Percentiles rank a stretch among this genome's conserved stretches.
Conservation (phyloP, 2,888 invertebrate genomes). For the Tachina grossa region DNA sequence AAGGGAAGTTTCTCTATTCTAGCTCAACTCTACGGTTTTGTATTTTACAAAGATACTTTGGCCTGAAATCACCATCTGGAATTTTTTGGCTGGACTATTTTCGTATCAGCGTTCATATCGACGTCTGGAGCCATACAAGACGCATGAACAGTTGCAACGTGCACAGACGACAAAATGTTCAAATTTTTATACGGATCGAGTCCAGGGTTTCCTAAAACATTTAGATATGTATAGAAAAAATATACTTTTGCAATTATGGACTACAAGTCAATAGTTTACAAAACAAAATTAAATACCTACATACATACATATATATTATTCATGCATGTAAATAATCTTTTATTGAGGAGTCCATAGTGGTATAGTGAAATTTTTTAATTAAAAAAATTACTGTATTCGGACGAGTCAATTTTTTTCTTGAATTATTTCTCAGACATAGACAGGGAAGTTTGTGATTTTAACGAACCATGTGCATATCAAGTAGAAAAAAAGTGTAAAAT, state of each 20-base stretch:
- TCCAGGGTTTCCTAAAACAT: slow-evolving; percentile 76
- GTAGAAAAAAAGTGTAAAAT: too few relatives aligned
- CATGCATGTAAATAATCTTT: neutral
- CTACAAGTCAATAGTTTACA: slow-evolving; percentile 53
- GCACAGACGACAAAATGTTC: slow-evolving; percentile 72
- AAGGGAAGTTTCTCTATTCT: slow-evolving; percentile 82
- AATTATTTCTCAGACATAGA: too few relatives aligned
- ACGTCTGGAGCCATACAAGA: slow-evolving; percentile 73
- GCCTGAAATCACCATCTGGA: slow-evolving; percentile 98
- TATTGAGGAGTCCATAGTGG: too few relatives aligned
- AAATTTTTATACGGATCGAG: slow-evolving; percentile 75
- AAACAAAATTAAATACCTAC: slow-evolving; percentile 5
- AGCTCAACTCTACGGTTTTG: slow-evolving; percentile 91
- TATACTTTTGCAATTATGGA: slow-evolving; percentile 73
- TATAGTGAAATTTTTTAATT: too few relatives aligned
- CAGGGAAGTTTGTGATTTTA: too few relatives aligned
- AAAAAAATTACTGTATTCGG: too few relatives aligned
- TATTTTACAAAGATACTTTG: slow-evolving; percentile 95
- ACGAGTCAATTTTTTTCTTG: too few relatives aligned
- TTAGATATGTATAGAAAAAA: slow-evolving; percentile 76
- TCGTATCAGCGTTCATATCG: slow-evolving; percentile 88
- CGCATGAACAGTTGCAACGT: slow-evolving; percentile 71
- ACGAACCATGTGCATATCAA: too few relatives aligned
- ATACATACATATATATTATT: neutral
- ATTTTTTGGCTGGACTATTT: slow-evolving; percentile 92